These are phyloP conservation scores for Amphiprion clarkii DNA, from an alignment of 2,797 vertebrate genomes.

Conservation along the genomic window DNA sequence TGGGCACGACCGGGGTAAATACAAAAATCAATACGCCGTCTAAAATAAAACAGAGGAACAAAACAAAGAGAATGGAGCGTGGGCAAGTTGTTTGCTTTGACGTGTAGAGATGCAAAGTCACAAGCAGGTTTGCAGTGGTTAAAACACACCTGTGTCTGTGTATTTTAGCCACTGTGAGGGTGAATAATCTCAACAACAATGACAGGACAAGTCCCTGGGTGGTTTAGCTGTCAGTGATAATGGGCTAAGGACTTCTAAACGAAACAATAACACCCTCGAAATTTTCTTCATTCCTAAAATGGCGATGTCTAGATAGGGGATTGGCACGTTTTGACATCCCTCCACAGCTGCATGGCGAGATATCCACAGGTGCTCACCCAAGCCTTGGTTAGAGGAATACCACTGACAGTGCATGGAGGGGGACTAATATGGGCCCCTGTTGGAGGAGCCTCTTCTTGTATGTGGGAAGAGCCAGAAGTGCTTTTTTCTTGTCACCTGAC, in stretches of 20 bases:
- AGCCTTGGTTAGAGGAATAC: conserved; percentile 52
- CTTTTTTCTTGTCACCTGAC: conserved; percentile 79
- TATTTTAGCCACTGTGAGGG: conserved; percentile 17
- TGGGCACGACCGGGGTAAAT: conserved; percentile 43
- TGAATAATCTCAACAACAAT: conserved; percentile 30
- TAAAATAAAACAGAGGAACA: conserved; percentile 66
- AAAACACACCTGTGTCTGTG: conserved; percentile 36
- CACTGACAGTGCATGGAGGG: conserved; percentile 43
- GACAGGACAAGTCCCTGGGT: conserved; percentile 27
- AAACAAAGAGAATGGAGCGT: conserved; percentile 32
- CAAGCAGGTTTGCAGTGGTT: conserved; percentile 37
- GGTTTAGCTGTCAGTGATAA: conserved; percentile 48
- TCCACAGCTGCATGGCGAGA: conserved; percentile 44
- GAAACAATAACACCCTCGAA: conserved; percentile 40
- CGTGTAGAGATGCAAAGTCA: conserved; percentile 38
- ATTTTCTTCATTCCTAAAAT: conserved; percentile 57
- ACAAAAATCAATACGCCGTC: conserved; percentile 79
- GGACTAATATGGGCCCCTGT: conserved; percentile 53
- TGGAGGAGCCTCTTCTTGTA: conserved; percentile 50
- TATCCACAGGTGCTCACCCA: conserved; percentile 76
- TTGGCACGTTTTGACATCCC: conserved; percentile 71
- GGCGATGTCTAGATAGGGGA: conserved; percentile 15
- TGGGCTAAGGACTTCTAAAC: conserved; percentile 40
- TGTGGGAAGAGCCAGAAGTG: conserved; percentile 51
- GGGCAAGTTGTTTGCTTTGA: conserved; percentile 42